Percentiles rank a stretch among this genome's conserved stretches.
phyloP scores from a whole-genome alignment of 2,113 vertebrate species.

The Diadophis punctatus region DNA sequence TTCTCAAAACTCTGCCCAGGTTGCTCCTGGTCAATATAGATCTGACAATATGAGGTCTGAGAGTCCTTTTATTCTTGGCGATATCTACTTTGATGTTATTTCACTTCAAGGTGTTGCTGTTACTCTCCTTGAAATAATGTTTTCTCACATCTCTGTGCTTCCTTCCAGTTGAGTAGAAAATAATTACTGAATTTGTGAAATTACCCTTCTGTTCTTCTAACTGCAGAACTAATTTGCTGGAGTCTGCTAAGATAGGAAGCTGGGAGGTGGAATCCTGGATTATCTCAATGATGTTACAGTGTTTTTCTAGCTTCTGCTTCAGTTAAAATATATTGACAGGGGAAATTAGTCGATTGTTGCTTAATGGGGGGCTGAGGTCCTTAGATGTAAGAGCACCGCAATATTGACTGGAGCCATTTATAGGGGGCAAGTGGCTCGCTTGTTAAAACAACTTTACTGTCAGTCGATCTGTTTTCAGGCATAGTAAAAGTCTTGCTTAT shows the following conservation, averaged over 20 bases:
- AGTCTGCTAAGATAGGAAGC: background rate
- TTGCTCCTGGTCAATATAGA: background rate
- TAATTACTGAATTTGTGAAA: background rate
- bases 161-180: background rate
- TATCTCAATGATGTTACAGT: background rate
- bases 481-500: background rate
- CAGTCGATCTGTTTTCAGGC: background rate
- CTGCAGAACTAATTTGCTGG: background rate
- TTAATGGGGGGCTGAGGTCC: background rate
- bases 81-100: background rate
- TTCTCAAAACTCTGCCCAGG: background rate
- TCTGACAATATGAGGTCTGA: background rate
- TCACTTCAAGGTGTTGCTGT: background rate
- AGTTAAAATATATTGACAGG: background rate
- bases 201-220: background rate
- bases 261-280: background rate
- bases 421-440: background rate
- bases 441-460: background rate
- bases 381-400: background rate
- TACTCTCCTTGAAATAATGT: background rate
- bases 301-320: background rate
- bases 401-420: background rate
- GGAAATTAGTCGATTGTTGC: background rate
- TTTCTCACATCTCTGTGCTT: background rate
- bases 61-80: background rate